A percentile compares a stretch with the other conserved stretches of the same genome.
Conservation (phyloP, 2,113 vertebrate species). For the Ictalurus furcatus region DNA sequence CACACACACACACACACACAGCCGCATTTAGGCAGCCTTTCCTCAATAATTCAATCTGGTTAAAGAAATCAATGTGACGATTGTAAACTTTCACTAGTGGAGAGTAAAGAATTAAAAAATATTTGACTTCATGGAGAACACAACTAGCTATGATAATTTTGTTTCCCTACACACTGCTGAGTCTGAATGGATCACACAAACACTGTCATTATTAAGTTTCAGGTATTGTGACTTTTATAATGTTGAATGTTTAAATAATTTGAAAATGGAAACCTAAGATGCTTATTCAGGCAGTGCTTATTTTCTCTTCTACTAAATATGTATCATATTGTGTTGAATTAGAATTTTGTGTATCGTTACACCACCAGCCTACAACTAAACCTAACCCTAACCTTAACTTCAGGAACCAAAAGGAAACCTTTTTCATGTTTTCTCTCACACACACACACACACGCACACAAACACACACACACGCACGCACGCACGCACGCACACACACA, state of each 20-base stretch:
- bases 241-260: not conserved
- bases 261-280: not conserved
- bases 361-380: not conserved
- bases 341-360: not conserved
- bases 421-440: not conserved
- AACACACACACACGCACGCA: not conserved
- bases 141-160: not conserved
- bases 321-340: not conserved
- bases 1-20: not conserved
- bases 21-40: too few relatives aligned
- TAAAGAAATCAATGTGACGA: not conserved
- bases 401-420: not conserved
- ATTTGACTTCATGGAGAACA: not conserved
- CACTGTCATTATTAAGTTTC: not conserved
- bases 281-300: not conserved
- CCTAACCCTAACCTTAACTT: not conserved
- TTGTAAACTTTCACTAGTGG: not conserved
- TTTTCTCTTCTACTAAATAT: not conserved
- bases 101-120: not conserved
- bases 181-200: not conserved
- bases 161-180: not conserved
- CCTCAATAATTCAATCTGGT: not conserved
- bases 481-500: not conserved
- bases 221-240: not conserved
- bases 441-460: not conserved